These are phyloP conservation scores for Amazonetta brasiliensis DNA, from an alignment of 2,797 vertebrate genomes.

Conservation along the genomic window DNA sequence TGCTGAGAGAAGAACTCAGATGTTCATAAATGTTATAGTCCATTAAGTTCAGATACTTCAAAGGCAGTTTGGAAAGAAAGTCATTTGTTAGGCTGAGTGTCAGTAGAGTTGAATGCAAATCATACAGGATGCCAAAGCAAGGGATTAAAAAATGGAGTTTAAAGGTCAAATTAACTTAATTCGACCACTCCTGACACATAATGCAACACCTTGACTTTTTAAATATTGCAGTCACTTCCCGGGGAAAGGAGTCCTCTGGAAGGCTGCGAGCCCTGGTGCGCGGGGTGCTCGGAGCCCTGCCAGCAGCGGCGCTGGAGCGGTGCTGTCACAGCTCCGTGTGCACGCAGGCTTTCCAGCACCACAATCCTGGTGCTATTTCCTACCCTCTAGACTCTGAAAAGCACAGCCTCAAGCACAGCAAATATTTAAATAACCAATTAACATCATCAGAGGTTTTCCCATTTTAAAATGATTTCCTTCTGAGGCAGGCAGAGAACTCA, in stretches of 20 bases:
- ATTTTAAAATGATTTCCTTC: not conserved
- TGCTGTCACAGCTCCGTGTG: rapidly evolving
- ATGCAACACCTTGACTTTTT: not conserved
- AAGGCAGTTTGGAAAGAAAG: slow-evolving; percentile 78
- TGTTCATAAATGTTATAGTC: slow-evolving; percentile 84
- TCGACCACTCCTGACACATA: slow-evolving; percentile 46
- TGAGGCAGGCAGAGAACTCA: not conserved
- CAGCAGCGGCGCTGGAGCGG: not conserved
- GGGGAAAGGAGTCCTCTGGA: not conserved
- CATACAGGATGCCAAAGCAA: slow-evolving; percentile 54
- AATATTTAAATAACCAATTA: slow-evolving; percentile 8
- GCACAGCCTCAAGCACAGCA: not conserved
- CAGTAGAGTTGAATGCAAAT: slow-evolving; percentile 65
- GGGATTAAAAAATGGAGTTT: slow-evolving; percentile 54
- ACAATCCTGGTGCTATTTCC: not conserved
- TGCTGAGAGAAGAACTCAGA: slow-evolving; percentile 88
- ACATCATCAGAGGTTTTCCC: not conserved
- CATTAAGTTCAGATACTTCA: slow-evolving; percentile 80
- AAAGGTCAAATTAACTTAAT: slow-evolving; percentile 72
- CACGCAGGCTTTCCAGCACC: not conserved
- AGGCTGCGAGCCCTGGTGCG: not conserved
- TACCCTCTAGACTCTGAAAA: not conserved
- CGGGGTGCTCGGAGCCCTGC: not conserved
- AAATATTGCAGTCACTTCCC: not conserved
- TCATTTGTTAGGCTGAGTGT: slow-evolving; percentile 74